Conservation (phyloP, 2,888 invertebrate genomes). For the Caradrina clavipalpis region DNA sequence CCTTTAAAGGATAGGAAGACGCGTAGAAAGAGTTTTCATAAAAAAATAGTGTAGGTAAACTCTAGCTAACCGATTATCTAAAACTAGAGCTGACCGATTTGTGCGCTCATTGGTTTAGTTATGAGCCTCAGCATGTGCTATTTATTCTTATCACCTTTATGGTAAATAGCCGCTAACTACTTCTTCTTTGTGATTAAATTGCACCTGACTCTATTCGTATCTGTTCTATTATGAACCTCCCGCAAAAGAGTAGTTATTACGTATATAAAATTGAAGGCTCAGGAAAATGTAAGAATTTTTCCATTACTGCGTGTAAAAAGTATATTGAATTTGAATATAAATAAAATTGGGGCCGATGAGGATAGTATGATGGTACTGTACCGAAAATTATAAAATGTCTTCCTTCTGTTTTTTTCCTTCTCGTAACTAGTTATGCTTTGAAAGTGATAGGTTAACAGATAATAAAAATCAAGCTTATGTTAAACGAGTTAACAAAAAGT, state of each 20-base stretch:
- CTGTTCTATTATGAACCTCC: constrained; percentile 32
- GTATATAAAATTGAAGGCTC: not conserved
- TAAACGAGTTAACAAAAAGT: too few relatives aligned
- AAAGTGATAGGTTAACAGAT: too few relatives aligned
- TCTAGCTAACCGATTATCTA: too few relatives aligned
- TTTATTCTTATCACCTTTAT: constrained; percentile 40
- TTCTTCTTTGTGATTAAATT: constrained; percentile 52
- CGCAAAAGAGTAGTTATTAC: constrained; percentile 23
- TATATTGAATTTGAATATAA: not conserved
- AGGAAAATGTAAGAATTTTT: constrained; percentile 1
- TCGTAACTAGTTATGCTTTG: too few relatives aligned
- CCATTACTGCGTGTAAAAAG: not conserved
- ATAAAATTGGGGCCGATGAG: not conserved
- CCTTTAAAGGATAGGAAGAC: constrained; percentile 45
- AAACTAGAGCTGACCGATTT: constrained; percentile 28
- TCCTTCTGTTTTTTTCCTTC: too few relatives aligned
- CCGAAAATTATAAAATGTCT: not conserved
- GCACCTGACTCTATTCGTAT: constrained; percentile 40
- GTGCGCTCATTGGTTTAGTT: constrained; percentile 27
- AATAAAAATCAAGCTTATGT: too few relatives aligned
- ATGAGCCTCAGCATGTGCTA: constrained; percentile 33
- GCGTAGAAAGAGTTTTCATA: constrained; percentile 21
- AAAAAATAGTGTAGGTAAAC: too few relatives aligned
- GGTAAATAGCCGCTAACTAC: constrained; percentile 44
- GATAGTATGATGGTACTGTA: not conserved